phyloP scores from a whole-genome alignment of 92 coral and sea anemone species.

The Paramuricea clavata region DNA sequence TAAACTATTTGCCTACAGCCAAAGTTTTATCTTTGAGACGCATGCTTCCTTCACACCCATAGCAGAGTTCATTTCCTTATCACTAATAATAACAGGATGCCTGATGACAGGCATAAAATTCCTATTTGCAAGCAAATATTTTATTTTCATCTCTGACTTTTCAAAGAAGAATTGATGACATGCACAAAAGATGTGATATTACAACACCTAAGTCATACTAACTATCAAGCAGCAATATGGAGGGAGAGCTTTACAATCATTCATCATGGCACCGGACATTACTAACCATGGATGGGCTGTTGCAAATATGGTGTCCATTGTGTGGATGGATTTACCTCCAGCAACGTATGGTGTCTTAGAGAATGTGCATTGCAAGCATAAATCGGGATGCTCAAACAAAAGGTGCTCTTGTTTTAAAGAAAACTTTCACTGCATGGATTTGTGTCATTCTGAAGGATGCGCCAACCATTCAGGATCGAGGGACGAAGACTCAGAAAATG shows the following conservation, averaged over 20 bases:
- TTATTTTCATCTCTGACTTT: background rate
- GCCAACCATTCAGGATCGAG: background rate
- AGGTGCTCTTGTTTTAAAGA: slow-evolving; percentile 23
- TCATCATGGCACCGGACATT: background rate
- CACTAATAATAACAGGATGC: too few species aligned
- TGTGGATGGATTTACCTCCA: slow-evolving; percentile 29
- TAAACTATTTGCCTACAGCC: too few species aligned
- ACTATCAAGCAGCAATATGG: slow-evolving; percentile 38
- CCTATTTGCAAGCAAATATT: too few species aligned
- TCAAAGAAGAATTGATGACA: slow-evolving; percentile 27
- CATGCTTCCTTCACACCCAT: too few species aligned
- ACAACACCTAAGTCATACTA: background rate
- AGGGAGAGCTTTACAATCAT: background rate
- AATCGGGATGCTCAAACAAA: slow-evolving; percentile 17
- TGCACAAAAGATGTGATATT: slow-evolving; percentile 7
- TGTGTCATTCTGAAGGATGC: background rate
- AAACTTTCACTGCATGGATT: background rate
- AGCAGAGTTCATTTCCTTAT: too few species aligned
- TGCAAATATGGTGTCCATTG: background rate
- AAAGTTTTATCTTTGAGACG: too few species aligned
- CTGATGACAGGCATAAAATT: too few species aligned
- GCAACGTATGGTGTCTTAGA: slow-evolving; percentile 17
- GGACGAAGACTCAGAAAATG: slow-evolving; percentile 3
- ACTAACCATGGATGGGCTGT: slow-evolving; percentile 33
- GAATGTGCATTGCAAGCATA: slow-evolving; percentile 16